Evolutionary conservation across 92 coral and sea anemone genomes (phyloP).

Genomic region (Epizoanthus fatuus): DNA sequence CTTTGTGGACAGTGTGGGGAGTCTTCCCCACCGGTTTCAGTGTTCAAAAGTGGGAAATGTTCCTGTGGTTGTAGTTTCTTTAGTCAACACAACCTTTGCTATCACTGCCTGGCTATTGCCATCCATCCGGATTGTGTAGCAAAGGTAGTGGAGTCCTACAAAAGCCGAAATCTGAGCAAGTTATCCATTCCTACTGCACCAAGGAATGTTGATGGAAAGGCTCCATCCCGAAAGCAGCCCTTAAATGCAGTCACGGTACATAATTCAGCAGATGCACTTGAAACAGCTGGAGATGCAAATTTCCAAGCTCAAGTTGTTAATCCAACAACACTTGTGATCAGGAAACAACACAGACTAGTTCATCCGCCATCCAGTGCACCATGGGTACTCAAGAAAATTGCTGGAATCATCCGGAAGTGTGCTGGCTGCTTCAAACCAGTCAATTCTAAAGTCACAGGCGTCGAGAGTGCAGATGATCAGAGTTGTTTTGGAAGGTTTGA

Average conservation of each 20-base stretch:
- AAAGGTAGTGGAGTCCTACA: slow-evolving; percentile 36
- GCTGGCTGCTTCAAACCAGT: slow-evolving; percentile 47
- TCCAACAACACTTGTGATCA: slow-evolving; percentile 47
- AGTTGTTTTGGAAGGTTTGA: slow-evolving; percentile 46
- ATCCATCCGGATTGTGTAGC: slow-evolving; percentile 50
- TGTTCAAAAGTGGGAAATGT: slow-evolving; percentile 65
- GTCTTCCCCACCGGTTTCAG: slow-evolving; percentile 51
- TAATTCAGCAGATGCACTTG: background rate
- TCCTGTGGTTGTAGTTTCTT: slow-evolving; percentile 55
- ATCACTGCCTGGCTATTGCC: slow-evolving; percentile 58
- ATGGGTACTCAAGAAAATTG: slow-evolving; percentile 40
- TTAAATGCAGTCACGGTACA: slow-evolving; percentile 24
- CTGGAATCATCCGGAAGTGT: slow-evolving; percentile 47
- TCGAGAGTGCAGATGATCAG: slow-evolving; percentile 40
- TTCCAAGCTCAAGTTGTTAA: slow-evolving; percentile 3
- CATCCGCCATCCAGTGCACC: slow-evolving; percentile 51
- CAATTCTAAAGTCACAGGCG: slow-evolving; percentile 37
- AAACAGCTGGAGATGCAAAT: background rate
- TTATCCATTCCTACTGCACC: slow-evolving; percentile 58
- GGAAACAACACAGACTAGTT: slow-evolving; percentile 35
- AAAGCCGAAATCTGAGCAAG: slow-evolving; percentile 45
- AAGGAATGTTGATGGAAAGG: slow-evolving; percentile 42
- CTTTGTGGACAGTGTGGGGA: slow-evolving; percentile 69
- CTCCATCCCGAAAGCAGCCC: slow-evolving; percentile 41
- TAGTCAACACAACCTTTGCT: slow-evolving; percentile 44